Evolutionary conservation across 2,888 invertebrate genomes (phyloP).

Genomic region (Germaria angustata): DNA sequence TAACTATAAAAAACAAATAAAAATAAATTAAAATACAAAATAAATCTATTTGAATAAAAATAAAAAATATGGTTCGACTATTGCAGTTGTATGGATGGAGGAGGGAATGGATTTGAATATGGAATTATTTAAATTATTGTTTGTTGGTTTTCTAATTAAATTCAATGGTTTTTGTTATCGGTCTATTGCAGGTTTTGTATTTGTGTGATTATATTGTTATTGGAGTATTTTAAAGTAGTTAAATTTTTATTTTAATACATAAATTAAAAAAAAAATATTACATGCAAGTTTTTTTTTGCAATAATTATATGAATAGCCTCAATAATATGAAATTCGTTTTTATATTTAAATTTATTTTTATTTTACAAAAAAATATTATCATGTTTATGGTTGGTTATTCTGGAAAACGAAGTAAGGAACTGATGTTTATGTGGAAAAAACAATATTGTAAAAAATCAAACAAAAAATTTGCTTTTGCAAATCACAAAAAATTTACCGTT

Average conservation of each 20-base stretch:
- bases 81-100: slow-evolving; percentile 57
- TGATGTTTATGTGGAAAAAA: too few relatives aligned
- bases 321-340: slow-evolving; percentile 49
- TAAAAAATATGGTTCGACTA: slow-evolving; percentile 47
- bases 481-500: too few relatives aligned
- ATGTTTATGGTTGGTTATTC: too few relatives aligned
- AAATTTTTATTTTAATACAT: background rate
- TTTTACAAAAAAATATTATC: background rate
- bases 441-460: too few relatives aligned
- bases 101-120: background rate
- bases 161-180: slow-evolving; percentile 44
- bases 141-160: background rate
- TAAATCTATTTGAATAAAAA: slow-evolving; percentile 10
- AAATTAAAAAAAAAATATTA: slow-evolving; percentile 16
- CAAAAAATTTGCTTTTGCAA: too few relatives aligned
- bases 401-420: too few relatives aligned
- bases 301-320: slow-evolving; percentile 57
- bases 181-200: slow-evolving; percentile 52
- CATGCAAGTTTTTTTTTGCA: background rate
- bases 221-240: background rate
- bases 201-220: slow-evolving; percentile 6
- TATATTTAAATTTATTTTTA: background rate
- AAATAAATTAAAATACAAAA: slow-evolving; percentile 37
- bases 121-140: background rate
- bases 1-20: slow-evolving; percentile 38